phyloP scores from a whole-genome alignment of 1,140 invertebrate genomes.

The Macrocentrus cingulum region DNA sequence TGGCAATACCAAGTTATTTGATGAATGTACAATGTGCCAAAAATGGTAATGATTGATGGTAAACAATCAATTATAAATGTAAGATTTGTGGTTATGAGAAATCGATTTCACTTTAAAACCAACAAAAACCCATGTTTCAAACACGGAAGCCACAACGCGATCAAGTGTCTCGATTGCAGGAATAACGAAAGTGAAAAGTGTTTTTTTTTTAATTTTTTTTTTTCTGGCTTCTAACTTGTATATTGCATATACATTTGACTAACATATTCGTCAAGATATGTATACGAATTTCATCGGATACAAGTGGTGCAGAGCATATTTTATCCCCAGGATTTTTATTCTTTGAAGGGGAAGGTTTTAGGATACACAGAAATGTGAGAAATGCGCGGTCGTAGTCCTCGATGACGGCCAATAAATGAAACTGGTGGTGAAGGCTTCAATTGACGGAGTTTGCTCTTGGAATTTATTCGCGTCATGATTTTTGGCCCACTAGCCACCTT shows the following conservation, averaged over 20 bases:
- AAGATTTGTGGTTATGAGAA: conserved; percentile 12
- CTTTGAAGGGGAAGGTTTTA: conserved; percentile 50
- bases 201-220: background rate
- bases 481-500: conserved; percentile 25
- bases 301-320: no score
- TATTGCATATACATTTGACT: no score
- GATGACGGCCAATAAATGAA: conserved; percentile 37
- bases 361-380: conserved; percentile 61
- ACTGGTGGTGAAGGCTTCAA: conserved; percentile 56
- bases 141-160: conserved; percentile 20
- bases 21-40: background rate
- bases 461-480: conserved; percentile 40
- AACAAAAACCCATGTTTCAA: conserved; percentile 2
- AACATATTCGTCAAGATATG: no score
- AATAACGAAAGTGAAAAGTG: conserved; percentile 12
- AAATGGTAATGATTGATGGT: background rate
- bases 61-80: background rate
- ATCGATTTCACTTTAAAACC: conserved; percentile 21
- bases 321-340: conserved; percentile 32
- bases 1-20: background rate
- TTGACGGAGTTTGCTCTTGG: conserved; percentile 41
- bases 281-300: no score
- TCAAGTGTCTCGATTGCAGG: conserved; percentile 15
- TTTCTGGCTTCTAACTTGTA: no score
- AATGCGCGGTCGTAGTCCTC: conserved; percentile 48